These are phyloP conservation scores for Acleris literana DNA, from an alignment of 2,888 invertebrate genomes.

Conservation along the genomic window DNA sequence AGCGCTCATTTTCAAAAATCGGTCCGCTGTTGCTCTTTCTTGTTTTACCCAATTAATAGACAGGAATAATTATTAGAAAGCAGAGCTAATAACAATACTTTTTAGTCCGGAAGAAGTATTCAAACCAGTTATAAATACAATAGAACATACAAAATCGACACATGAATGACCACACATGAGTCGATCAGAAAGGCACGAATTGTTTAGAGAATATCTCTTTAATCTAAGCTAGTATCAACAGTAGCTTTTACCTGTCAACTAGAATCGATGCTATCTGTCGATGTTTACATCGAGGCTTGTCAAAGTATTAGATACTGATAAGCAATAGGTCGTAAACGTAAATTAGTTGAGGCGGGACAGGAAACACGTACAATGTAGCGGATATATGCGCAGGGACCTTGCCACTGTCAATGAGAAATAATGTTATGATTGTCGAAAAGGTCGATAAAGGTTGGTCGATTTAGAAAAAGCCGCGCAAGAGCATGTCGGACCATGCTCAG, in stretches of 20 bases:
- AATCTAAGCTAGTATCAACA: conserved; percentile 13
- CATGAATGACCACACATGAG: conserved; percentile 11
- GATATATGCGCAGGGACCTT: conserved; percentile 74
- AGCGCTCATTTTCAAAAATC: too few relatives aligned
- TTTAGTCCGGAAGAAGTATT: too few relatives aligned
- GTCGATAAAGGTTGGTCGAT: neutral
- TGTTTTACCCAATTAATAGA: neutral
- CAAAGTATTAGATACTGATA: conserved; percentile 45
- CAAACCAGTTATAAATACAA: neutral
- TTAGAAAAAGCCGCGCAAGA: too few relatives aligned
- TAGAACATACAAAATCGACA: neutral
- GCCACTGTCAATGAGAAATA: conserved; percentile 43
- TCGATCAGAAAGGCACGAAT: conserved; percentile 19
- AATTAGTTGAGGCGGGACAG: conserved; percentile 70
- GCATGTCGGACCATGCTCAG: too few relatives aligned
- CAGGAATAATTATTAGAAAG: too few relatives aligned
- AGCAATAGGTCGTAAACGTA: conserved; percentile 67
- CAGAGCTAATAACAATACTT: too few relatives aligned
- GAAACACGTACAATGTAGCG: conserved; percentile 70
- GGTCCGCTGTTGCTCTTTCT: too few relatives aligned
- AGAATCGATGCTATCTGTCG: conserved; percentile 24
- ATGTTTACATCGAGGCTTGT: conserved; percentile 29
- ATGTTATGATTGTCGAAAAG: conserved; percentile 13
- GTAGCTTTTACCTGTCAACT: conserved; percentile 34
- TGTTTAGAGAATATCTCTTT: conserved; percentile 23